phyloP scores from a whole-genome alignment of 1,140 invertebrate species.

The Aphaenogaster floridana region DNA sequence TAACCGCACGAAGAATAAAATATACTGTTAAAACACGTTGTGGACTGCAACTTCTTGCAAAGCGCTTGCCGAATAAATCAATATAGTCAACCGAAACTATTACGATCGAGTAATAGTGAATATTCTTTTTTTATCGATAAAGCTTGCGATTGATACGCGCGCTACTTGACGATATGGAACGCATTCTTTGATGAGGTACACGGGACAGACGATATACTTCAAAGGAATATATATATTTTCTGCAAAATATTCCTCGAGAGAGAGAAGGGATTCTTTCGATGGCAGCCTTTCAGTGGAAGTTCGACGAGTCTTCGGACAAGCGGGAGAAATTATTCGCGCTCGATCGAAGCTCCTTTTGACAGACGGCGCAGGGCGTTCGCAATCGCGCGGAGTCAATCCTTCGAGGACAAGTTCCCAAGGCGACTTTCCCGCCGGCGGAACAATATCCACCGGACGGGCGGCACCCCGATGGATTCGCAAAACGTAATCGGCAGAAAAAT shows the following conservation, averaged over 20 bases:
- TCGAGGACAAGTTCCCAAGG: slow-evolving; percentile 46
- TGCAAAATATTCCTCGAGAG: slow-evolving; percentile 59
- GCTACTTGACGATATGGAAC: slow-evolving; percentile 5
- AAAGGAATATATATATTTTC: slow-evolving; percentile 63
- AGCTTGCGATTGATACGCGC: slow-evolving; percentile 32
- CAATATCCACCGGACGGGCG: slow-evolving; percentile 60
- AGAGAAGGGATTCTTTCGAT: slow-evolving; percentile 58
- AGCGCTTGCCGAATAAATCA: not conserved
- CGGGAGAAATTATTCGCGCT: slow-evolving; percentile 72
- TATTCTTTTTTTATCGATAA: slow-evolving; percentile 28
- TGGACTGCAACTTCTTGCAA: not conserved
- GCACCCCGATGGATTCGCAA: slow-evolving; percentile 35
- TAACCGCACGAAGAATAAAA: not conserved
- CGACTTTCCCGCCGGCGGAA: slow-evolving; percentile 25
- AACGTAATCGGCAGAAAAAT: slow-evolving; percentile 32
- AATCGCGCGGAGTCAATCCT: slow-evolving; percentile 51
- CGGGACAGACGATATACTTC: slow-evolving; percentile 55
- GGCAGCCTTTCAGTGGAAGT: slow-evolving; percentile 27
- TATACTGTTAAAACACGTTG: not conserved
- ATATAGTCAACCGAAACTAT: slow-evolving; percentile 8
- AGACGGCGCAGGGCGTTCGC: slow-evolving; percentile 52
- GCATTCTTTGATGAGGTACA: slow-evolving; percentile 58
- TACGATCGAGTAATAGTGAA: slow-evolving; percentile 17
- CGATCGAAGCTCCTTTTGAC: slow-evolving; percentile 63
- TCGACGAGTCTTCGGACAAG: slow-evolving; percentile 63